Evolutionary conservation across 2,888 invertebrate species (phyloP).

Genomic region (Schrankia costaestrigalis): DNA sequence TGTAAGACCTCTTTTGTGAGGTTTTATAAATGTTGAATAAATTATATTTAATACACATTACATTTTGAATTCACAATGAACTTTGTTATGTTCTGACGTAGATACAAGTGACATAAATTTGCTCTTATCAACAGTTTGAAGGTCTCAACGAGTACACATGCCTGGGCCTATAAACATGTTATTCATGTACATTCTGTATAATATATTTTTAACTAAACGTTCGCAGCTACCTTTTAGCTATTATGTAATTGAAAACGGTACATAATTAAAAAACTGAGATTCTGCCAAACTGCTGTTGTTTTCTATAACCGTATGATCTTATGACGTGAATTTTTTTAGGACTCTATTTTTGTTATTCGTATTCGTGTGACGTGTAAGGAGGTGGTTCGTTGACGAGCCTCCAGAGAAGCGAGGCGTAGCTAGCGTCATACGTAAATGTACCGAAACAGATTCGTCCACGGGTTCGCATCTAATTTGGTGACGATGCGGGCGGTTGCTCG

Average conservation of each 20-base stretch:
- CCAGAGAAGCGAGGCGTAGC: constrained; percentile 58
- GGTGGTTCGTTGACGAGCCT: constrained; percentile 49
- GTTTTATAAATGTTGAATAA: too few relatives aligned
- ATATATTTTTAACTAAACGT: constrained; percentile 14
- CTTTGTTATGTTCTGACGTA: too few relatives aligned
- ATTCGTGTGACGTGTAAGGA: constrained; percentile 47
- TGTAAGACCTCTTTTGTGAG: too few relatives aligned
- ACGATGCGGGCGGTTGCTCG: constrained; percentile 42
- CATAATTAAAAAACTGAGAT: constrained; percentile 23
- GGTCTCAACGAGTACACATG: constrained; percentile 31
- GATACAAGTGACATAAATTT: constrained; percentile 19
- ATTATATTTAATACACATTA: too few relatives aligned
- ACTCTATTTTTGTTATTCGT: constrained; percentile 48
- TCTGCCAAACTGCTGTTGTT: constrained; percentile 33
- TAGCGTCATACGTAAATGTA: constrained; percentile 61
- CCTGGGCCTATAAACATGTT: constrained; percentile 13
- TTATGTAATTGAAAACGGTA: constrained; percentile 16
- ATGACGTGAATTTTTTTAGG: constrained; percentile 32
- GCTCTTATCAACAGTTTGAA: constrained; percentile 46
- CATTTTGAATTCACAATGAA: too few relatives aligned
- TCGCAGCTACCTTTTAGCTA: constrained; percentile 12
- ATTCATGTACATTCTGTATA: constrained; percentile 4
- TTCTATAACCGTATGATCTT: constrained; percentile 28
- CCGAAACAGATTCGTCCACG: constrained; percentile 34
- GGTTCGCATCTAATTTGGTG: constrained; percentile 75